A percentile compares a stretch with the other conserved stretches of the same genome.
Evolutionary conservation across 2,113 vertebrate species (phyloP).

Genomic region (Motacilla alba): DNA sequence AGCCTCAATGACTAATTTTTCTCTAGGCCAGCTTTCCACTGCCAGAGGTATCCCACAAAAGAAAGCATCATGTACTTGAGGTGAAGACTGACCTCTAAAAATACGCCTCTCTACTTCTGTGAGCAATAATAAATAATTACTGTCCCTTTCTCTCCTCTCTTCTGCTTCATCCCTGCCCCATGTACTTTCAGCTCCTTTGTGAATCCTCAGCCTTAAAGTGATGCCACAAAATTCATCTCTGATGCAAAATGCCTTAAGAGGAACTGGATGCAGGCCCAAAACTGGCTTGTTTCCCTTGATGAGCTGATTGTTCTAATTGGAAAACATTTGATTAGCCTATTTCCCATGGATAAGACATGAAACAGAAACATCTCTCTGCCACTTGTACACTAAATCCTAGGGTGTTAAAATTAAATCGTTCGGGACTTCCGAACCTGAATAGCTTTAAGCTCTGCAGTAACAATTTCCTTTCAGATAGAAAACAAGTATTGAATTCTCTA

Average conservation of each 20-base stretch:
- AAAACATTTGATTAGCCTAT: slow-evolving; percentile 36
- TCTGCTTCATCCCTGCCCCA: not conserved
- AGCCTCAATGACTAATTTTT: not conserved
- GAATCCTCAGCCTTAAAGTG: not conserved
- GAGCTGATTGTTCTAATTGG: slow-evolving; percentile 19
- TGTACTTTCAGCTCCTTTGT: not conserved
- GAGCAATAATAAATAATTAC: not conserved
- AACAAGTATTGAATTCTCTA: not conserved
- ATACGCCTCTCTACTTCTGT: not conserved
- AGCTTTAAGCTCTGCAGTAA: not conserved
- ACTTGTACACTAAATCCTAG: not conserved
- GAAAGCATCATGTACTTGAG: not conserved
- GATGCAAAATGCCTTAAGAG: slow-evolving; percentile 18
- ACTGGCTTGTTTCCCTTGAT: slow-evolving; percentile 7
- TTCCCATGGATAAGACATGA: slow-evolving; percentile 3
- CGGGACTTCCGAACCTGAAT: not conserved
- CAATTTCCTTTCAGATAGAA: not conserved
- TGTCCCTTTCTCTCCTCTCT: not conserved
- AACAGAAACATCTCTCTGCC: not conserved
- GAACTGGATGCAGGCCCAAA: slow-evolving; percentile 26
- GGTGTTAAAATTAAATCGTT: not conserved
- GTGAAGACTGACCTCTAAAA: not conserved
- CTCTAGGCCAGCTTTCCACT: not conserved
- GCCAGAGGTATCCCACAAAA: not conserved
- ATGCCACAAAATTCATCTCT: not conserved